Evolutionary conservation across 2,888 invertebrate genomes (phyloP), one percentile per base, ranked within the genome.

Genomic region (Watsonalla cultraria): DNA sequence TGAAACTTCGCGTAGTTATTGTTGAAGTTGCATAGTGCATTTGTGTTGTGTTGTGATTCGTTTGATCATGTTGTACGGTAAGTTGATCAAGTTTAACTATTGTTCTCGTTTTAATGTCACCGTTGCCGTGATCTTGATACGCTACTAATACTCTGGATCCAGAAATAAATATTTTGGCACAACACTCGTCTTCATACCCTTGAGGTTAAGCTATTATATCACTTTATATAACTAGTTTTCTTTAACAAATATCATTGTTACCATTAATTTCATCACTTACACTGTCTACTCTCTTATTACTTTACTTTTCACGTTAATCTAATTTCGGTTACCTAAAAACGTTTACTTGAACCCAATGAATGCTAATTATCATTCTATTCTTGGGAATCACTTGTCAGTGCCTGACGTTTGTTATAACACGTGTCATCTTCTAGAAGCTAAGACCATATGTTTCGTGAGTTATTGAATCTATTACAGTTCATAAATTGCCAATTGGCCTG

Each of bases 141-240:
- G 64, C 59, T 60, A 59, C 55, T 61, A 55, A 56, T 60, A 59
- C 53, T 55, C 59, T 61, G 61, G 60, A 59, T 74, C 70, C 81
- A 80, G 76, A 86, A 88, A 89, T 89, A 89, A 81, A 78, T 68
- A 62, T 63, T 78, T 87, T 88, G 87, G 87, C 87, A 87, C 74
- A 68, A 61, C 61, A 58, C 67, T 58, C 69, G 57, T 60, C 58
- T 58, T 59, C 70, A 56, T 80, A 84, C 79, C 87, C 88, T 89
- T 88, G 74, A 67, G 61, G 61, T 39, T 49, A 24, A 24, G 24
- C 24, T 49, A 8, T 9, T 39, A 11, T 49, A 6, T 49, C 37
- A 15, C 34, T 34, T 49, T 64, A 53, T 57, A 57, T 59, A 56
- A 52, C 59, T 56, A 42, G 42, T 42, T 11, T 4, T 42, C 42